A percentile compares a stretch with the other conserved stretches of the same genome.
These are phyloP conservation scores for Grammomys dolichurus DNA, from an alignment of 2,113 vertebrate species.

Conservation along the genomic window DNA sequence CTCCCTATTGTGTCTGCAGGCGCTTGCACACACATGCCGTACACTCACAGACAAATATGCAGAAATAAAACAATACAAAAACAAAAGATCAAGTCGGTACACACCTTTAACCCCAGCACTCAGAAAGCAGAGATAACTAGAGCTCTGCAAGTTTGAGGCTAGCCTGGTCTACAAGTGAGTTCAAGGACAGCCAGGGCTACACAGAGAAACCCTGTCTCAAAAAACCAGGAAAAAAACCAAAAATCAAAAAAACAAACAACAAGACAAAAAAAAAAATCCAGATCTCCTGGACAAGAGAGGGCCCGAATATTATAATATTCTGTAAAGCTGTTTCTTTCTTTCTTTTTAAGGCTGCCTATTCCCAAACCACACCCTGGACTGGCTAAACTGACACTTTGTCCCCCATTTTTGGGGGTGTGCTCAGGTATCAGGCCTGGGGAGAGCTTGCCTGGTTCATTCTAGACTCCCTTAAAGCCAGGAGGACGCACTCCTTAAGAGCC, in stretches of 20 bases:
- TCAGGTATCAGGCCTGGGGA: neutral
- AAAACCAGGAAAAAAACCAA: too few species aligned
- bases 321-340: neutral
- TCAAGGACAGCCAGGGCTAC: too few species aligned
- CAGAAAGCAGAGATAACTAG: too few species aligned
- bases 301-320: neutral
- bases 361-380: neutral
- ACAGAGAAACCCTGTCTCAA: too few species aligned
- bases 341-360: neutral
- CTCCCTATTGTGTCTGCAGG: neutral
- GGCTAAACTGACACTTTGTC: neutral
- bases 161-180: too few species aligned
- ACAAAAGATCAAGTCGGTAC: too few species aligned
- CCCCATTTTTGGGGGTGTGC: neutral
- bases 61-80: neutral
- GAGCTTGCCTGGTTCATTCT: neutral
- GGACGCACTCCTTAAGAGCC: neutral
- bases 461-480: neutral
- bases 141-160: too few species aligned
- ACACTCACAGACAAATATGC: neutral
- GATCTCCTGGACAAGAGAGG: neutral
- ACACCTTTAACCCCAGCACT: too few species aligned
- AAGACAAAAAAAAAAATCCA: neutral
- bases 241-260: too few species aligned
- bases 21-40: too few species aligned